Evolutionary conservation across 2,888 invertebrate species (phyloP), one percentile per base, ranked within the genome.

Genomic region (Eristalis arbustorum): DNA sequence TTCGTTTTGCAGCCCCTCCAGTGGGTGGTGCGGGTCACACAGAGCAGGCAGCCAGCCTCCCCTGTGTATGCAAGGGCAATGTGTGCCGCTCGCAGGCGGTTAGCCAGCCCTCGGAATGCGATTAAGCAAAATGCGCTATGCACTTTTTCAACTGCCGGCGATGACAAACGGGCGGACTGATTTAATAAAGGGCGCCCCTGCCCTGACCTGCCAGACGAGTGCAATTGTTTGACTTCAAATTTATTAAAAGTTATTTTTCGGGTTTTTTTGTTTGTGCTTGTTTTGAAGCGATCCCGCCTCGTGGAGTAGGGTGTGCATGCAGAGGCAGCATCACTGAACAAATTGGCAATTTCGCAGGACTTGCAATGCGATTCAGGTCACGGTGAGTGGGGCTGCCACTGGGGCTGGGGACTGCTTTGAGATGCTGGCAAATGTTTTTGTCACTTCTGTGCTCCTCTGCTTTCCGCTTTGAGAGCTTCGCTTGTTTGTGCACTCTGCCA

Each of bases 81-180:
- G n/a, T 64, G 57, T 34, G 25, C n/a, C 31, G 31, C 64, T 64
- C 61, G 67, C 56, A 77, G 61, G 81, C 81, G 76, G 77, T 72
- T 73, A 73, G 73, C 81, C 73, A 64, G 28, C 10, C 56, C 73
- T 56, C 69, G 49, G 11, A 82, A 67, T 69, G 23, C 49, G 71
- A 77, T 85, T 78, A 77, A 81, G 74, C 49, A 62, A 78, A 77
- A 74, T 62, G 31, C n/a, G n/a, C 81, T 82, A 82, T 77, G 77
- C 73, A 85, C 64, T 82, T 77, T 66, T 77, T 34, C 64, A 64
- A 78, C 23, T 63, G 23, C 22, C 72, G 61, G 25, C 69, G 31
- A 69, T 82, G 77, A 74, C 85, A 82, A 31, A 74, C 78, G 82
- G 61, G 28, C 71, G 66, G 69, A 74, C 82, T 82, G 68, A 82